Evolutionary conservation across 2,797 vertebrate species (phyloP).

Genomic region (Champsocephalus gunnari): DNA sequence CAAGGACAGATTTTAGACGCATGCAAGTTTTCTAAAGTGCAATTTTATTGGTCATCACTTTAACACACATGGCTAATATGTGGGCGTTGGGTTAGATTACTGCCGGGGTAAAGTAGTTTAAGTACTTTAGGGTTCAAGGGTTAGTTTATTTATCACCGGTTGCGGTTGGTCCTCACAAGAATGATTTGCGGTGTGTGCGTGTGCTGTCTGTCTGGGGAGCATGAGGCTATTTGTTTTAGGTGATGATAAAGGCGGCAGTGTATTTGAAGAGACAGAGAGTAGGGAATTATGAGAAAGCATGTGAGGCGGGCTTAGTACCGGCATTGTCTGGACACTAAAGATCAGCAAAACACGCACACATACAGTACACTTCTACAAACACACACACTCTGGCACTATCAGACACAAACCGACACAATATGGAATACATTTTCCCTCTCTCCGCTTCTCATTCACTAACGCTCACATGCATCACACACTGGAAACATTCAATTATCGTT

Average conservation of each 20-base stretch:
- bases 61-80: slow-evolving; percentile 4
- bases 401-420: not conserved
- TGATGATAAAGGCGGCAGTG: slow-evolving; percentile 66
- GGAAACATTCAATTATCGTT: slow-evolving; percentile 27
- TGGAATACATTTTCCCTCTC: not conserved
- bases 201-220: slow-evolving; percentile 43
- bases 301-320: slow-evolving; percentile 38
- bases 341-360: slow-evolving; percentile 1
- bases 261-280: slow-evolving; percentile 73
- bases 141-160: slow-evolving; percentile 16
- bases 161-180: slow-evolving; percentile 31
- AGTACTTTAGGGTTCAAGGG: not conserved
- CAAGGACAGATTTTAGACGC: slow-evolving; percentile 43
- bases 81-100: not conserved
- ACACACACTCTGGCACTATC: slow-evolving; percentile 4
- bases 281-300: slow-evolving; percentile 59
- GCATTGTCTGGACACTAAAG: slow-evolving; percentile 35
- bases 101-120: slow-evolving; percentile 11
- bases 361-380: slow-evolving; percentile 5
- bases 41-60: slow-evolving; percentile 24
- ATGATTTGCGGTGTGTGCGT: slow-evolving; percentile 20
- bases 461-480: not conserved
- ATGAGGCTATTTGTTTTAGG: slow-evolving; percentile 71
- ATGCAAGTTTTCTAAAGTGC: slow-evolving; percentile 15
- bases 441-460: slow-evolving; percentile 24